phyloP scores from a whole-genome alignment of 2,797 vertebrate species.

The Artibeus lituratus region DNA sequence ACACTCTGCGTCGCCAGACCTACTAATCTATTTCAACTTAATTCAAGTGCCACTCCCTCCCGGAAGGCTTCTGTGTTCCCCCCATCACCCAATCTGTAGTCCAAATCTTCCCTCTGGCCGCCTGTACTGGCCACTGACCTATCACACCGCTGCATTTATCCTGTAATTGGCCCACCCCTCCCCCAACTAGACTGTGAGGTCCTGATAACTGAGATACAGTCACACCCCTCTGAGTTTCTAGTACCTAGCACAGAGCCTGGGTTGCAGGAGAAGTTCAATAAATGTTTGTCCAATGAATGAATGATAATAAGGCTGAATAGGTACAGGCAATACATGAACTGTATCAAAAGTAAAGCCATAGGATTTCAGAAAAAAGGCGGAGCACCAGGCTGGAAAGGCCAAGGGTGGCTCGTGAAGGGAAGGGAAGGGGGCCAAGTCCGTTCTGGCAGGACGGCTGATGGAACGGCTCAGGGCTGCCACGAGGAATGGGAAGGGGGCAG shows the following conservation, averaged over 20 bases:
- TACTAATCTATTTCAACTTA: neutral
- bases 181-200: neutral
- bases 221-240: neutral
- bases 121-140: neutral
- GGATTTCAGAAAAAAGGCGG: neutral
- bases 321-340: neutral
- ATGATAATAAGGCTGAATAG: neutral
- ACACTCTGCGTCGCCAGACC: neutral
- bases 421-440: neutral
- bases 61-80: neutral
- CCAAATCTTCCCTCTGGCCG: neutral
- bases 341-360: neutral
- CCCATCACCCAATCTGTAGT: neutral
- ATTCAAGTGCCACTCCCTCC: neutral
- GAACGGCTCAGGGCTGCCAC: accelerated
- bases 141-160: neutral
- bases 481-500: neutral
- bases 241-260: neutral
- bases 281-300: neutral
- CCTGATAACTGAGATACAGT: neutral
- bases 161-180: neutral
- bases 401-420: neutral
- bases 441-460: neutral
- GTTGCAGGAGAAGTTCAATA: neutral
- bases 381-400: accelerated